Evolutionary conservation across 2,797 vertebrate genomes (phyloP), one percentile per base, ranked within the genome.

Genomic region (Triplophysa yarkandensis): DNA sequence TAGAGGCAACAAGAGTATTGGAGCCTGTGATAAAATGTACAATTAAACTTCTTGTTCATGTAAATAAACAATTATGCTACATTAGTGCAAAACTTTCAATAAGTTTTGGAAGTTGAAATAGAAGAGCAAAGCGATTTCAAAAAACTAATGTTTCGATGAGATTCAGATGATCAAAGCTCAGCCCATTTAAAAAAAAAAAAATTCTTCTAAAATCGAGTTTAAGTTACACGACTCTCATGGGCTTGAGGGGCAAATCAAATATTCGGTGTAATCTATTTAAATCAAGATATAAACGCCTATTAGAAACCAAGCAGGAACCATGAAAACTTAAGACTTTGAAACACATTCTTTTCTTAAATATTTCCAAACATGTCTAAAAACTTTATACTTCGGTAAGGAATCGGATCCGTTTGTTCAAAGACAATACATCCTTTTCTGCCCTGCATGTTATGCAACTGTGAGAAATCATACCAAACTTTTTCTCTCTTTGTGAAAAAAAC

Each of bases 211-310:
- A 81, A 82, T 80, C 68, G 83, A 86, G 76, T 85, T 84, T 81
- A 81, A 73, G 72, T 80, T 84, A 80, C 74, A 61, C 68, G 83
- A 74, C 78, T 82, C 86, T 86, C 84, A 76, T 57, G 74, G 83
- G 87, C 71, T 61, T 68, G 52, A 87, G 85, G 84, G 66, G 77
- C 54, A 63, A 72, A 91, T 91, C 78, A 84, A 86, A 85, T 88
- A 89, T 90, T 90, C 90, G 80, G 81, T 89, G 79, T 90, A 85
- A 89, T 89, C 85, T 88, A 77, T 76, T 78, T 79, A 81, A 76
- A 83, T 81, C 81, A 77, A 78, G 72, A 66, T 54, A 78, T 87
- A 81, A 78, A 81, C 74, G 71, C 74, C 80, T 84, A 81, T 83
- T 73, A 82, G 85, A 78, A 78, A 77, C 70, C 74, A 79, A 77